Evolutionary conservation across 2,797 vertebrate genomes (phyloP), one percentile per base, ranked within the genome.

Genomic region (Parauchenoglanis ngamensis): DNA sequence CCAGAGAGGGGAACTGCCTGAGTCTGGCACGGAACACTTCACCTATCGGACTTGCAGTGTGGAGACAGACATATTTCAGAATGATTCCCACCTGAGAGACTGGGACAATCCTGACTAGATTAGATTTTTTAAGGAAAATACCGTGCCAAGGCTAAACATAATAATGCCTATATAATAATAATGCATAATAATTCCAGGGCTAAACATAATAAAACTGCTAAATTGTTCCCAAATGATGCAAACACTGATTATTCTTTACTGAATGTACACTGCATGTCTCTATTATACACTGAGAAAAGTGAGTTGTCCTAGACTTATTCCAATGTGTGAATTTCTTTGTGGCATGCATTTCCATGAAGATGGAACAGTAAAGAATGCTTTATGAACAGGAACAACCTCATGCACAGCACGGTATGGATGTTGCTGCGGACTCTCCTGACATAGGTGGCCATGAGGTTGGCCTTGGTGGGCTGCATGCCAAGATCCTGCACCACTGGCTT

Each of bases 1-100:
- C 97, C 1, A 98, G 94, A 4, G 97, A 97, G 40, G 98, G 98
- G 91, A 99, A 98, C 94, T 98, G 97, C 86, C 98, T 96, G 89
- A 99, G 91, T 40, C 95, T 94, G 17, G 97, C 95, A 1, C 96
- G 95, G 92, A 99, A 99, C 83, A 97, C 93, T 89, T 99, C 97
- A 89, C 98, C 97, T 0, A 97, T 95, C 0, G 98, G 97, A 92
- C 97, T 98, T 25, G 88, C 5, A 89, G 82, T 2, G 25, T 49
- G 80, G 76, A 81, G 76, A 75, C 57, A 87, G 65, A 49, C 25
- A 0, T 17, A 49, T 81, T 81, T 63, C 79, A n/a, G 40, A 40
- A 63, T 46, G 15, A 23, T 31, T 75, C 25, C 44, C 21, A 75
- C 23, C 11, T 23, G 40, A n/a, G 10, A 75, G 4, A 76, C 73